Conservation (phyloP, 2,797 vertebrate genomes). For the Gephyroberyx darwinii region DNA sequence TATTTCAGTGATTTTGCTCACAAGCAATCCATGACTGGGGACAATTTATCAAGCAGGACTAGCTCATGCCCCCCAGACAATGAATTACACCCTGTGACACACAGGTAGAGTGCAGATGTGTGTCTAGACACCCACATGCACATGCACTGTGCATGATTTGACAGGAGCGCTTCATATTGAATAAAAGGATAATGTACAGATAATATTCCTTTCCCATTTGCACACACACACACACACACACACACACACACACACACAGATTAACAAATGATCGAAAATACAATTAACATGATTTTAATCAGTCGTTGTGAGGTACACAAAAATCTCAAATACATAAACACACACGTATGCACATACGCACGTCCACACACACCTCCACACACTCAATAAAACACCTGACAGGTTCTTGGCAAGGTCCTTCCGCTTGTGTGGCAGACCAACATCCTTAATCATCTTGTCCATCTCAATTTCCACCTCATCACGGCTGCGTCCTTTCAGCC, state of each 20-base stretch:
- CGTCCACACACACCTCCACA: background rate
- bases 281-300: conserved; percentile 42
- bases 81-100: conserved; percentile 72
- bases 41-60: conserved; percentile 71
- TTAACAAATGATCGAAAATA: conserved; percentile 1
- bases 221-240: background rate
- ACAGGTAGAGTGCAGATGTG: conserved; percentile 46
- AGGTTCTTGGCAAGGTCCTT: conserved; percentile 92
- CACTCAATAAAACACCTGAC: conserved; percentile 83
- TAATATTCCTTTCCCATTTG: conserved; percentile 35
- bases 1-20: conserved; percentile 78
- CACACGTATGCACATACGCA: background rate
- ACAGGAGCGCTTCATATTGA: conserved; percentile 22
- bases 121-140: conserved; percentile 4
- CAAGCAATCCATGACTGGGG: conserved; percentile 70
- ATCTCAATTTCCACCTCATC: conserved; percentile 89
- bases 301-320: background rate
- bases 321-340: conserved; percentile 12
- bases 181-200: conserved; percentile 46
- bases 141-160: background rate
- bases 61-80: conserved; percentile 62
- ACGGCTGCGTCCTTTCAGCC: conserved; percentile 88
- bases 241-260: background rate
- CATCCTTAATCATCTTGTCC: conserved; percentile 93
- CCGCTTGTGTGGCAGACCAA: conserved; percentile 93